Percentiles rank a stretch among this genome's conserved stretches.
Conservation (phyloP, 2,113 vertebrate species). For the Telmatochromis brichardi region DNA sequence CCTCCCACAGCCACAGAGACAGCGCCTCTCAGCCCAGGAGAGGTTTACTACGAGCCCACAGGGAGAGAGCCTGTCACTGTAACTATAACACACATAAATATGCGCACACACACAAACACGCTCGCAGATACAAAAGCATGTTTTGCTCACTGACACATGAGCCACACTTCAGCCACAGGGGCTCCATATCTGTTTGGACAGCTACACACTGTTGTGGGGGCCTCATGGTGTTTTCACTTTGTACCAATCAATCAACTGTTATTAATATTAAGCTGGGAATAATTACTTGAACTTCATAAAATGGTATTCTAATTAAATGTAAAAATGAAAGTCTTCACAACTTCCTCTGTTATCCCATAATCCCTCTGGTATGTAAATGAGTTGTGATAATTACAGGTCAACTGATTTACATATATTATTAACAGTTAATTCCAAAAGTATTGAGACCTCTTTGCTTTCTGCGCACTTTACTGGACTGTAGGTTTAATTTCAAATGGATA, state of each 20-base stretch:
- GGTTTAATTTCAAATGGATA: neutral
- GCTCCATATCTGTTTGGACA: neutral
- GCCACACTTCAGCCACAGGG: neutral
- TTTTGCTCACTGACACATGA: neutral
- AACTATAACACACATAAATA: neutral
- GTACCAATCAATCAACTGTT: neutral
- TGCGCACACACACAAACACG: neutral
- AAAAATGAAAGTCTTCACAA: neutral
- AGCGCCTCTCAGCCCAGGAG: constrained; percentile 50
- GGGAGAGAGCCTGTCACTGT: constrained; percentile 67
- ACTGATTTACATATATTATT: neutral
- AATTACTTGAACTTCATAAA: neutral
- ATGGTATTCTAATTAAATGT: neutral
- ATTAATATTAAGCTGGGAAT: neutral
- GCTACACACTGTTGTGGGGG: neutral
- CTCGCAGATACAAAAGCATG: neutral
- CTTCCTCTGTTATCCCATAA: neutral
- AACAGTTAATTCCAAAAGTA: neutral
- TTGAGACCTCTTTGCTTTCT: neutral
- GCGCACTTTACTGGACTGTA: neutral
- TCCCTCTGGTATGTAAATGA: neutral
- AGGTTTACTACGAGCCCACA: constrained; percentile 67
- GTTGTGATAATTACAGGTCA: neutral
- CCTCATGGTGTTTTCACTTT: neutral
- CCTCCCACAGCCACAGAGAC: constrained; percentile 48